Evolutionary conservation across 2,113 vertebrate species (phyloP).

Genomic region (Charina bottae): DNA sequence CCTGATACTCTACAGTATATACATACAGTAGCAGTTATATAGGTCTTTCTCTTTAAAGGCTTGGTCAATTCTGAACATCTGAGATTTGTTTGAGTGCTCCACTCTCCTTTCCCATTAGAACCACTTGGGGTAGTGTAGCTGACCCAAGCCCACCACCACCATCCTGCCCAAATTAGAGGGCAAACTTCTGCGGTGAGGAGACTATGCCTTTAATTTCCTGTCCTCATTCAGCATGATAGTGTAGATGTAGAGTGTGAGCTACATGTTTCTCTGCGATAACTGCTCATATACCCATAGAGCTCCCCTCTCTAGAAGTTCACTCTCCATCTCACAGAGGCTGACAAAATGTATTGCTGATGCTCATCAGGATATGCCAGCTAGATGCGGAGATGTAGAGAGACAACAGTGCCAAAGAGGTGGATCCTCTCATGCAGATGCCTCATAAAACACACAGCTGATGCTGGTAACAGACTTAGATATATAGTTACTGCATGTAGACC

Average conservation of each 20-base stretch:
- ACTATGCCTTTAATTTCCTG: neutral
- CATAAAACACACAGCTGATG: neutral
- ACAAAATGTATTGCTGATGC: neutral
- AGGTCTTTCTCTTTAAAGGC: neutral
- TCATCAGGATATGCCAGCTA: neutral
- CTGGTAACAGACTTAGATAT: neutral
- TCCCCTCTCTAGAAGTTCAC: neutral
- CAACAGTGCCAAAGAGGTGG: neutral
- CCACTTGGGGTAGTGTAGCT: neutral
- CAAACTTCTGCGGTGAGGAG: no score
- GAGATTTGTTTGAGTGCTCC: neutral
- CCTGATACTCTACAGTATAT: neutral
- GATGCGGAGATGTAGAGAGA: neutral
- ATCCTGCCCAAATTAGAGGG: neutral
- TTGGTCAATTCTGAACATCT: fast-evolving
- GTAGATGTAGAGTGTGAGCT: no score
- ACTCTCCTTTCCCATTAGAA: neutral
- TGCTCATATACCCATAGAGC: neutral
- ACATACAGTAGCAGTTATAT: neutral
- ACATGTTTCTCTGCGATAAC: neutral
- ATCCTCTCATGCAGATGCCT: neutral
- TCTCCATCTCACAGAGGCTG: neutral
- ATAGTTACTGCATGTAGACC: neutral
- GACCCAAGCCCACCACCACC: neutral
- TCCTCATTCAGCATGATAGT: neutral